Evolutionary conservation across 2,113 vertebrate species (phyloP), one percentile per base, ranked within the genome.

Genomic region (Mystacornis crossleyi): DNA sequence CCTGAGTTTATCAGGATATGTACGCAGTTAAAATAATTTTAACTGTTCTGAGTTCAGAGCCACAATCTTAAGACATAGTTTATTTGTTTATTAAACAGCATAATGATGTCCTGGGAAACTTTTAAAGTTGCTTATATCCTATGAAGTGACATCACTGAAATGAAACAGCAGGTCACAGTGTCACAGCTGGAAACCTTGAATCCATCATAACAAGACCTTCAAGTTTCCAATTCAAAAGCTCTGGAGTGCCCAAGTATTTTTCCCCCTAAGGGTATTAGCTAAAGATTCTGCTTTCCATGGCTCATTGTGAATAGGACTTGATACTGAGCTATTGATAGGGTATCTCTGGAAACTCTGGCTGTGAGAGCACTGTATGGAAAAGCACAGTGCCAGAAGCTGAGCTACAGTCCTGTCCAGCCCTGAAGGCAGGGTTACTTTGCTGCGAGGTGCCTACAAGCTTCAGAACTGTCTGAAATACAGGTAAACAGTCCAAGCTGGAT

Each of bases 71-170:
- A 94, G 58, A 61, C 77, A 71, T 19, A 80, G 15, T 82, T 82
- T 69, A 91, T 84, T 95, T 97, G 95, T 97, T 96, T 97, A 97
- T 90, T 80, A 91, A 91, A 91, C 71, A 86, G 60, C 6, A 7
- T 96, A 94, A 97, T 88, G 74, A 94, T 94, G 86, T 93, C 93
- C 95, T 97, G 96, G 95, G 93, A 96, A 97, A 96, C 89, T 96
- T 96, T 58, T 85, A 1, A 82, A 97, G 87, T 93, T 94, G 81
- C 91, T 96, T 96, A 77, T 96, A 77, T 89, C 87, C 91, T 91
- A 73, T 77, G 90, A 96, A 96, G 95, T 96, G 88, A 97, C 87
- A 97, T 95, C 95, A 96, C 66, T 86, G 43, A 94, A 93, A 91
- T 94, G 88, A 95, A 95, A 86, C 81, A 90, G 51, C 2, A 0